Conservation (phyloP, 2,113 vertebrate genomes). For the Anolis sagrei region DNA sequence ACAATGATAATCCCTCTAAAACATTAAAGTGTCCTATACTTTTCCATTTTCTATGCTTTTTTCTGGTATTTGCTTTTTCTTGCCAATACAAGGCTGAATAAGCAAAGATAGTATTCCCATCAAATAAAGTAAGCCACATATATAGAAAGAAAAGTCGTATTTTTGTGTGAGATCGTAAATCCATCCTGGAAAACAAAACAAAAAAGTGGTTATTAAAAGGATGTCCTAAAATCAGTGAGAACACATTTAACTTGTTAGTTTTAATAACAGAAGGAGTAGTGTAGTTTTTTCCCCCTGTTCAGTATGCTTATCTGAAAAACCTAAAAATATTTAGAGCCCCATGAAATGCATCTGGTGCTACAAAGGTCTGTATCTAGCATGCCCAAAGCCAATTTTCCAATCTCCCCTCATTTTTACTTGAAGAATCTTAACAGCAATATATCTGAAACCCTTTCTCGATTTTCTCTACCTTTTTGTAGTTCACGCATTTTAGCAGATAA, state of each 20-base stretch:
- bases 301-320: background rate
- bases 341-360: too few relatives aligned
- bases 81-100: conserved; percentile 77
- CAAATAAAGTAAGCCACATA: conserved; percentile 82
- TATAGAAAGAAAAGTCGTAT: conserved; percentile 84
- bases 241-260: background rate
- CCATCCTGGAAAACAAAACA: conserved; percentile 80
- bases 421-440: too few relatives aligned
- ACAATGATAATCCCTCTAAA: conserved; percentile 28
- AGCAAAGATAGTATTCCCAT: conserved; percentile 81
- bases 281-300: background rate
- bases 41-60: conserved; percentile 62
- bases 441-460: too few relatives aligned
- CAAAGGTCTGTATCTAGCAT: too few relatives aligned
- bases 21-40: conserved; percentile 52
- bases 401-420: too few relatives aligned
- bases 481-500: too few relatives aligned
- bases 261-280: background rate
- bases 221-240: conserved; percentile 4
- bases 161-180: conserved; percentile 85
- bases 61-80: conserved; percentile 65
- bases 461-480: too few relatives aligned
- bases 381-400: too few relatives aligned
- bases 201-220: conserved; percentile 34
- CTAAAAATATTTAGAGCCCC: background rate